Conservation (phyloP, 2,888 invertebrate genomes). For the Imbricaverruca yamaguchii region DNA sequence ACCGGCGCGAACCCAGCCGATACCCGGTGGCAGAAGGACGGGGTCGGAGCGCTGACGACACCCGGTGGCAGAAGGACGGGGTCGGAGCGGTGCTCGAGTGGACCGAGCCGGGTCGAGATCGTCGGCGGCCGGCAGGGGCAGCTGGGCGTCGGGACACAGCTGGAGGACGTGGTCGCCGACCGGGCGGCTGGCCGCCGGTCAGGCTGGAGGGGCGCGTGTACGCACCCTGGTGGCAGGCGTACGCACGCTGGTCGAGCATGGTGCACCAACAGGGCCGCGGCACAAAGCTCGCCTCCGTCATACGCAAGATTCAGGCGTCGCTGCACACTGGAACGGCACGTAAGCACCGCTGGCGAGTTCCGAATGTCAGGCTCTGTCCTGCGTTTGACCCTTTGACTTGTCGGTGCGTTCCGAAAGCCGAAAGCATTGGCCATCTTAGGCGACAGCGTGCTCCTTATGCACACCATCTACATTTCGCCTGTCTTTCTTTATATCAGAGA, state of each 20-base stretch:
- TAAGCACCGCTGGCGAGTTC: neutral
- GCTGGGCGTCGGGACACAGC: neutral
- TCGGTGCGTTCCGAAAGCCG: too few species aligned
- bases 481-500: too few species aligned
- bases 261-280: conserved; percentile 16
- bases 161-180: neutral
- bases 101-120: neutral
- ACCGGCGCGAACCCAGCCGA: too few species aligned
- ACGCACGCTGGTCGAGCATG: conserved; percentile 12
- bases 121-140: neutral
- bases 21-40: too few species aligned
- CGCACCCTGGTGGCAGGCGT: neutral
- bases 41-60: too few species aligned
- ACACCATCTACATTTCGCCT: too few species aligned
- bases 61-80: too few species aligned
- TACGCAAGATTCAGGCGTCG: neutral
- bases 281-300: conserved; percentile 18
- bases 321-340: neutral
- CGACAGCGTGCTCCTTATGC: too few species aligned
- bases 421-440: too few species aligned
- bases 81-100: too few species aligned
- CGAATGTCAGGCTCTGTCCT: too few species aligned
- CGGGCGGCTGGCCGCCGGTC: neutral
- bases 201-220: neutral
- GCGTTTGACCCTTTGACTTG: too few species aligned